Base-by-base conservation (phyloP, 2,797 vertebrate genomes). In the Sebastes itinus region DNA sequence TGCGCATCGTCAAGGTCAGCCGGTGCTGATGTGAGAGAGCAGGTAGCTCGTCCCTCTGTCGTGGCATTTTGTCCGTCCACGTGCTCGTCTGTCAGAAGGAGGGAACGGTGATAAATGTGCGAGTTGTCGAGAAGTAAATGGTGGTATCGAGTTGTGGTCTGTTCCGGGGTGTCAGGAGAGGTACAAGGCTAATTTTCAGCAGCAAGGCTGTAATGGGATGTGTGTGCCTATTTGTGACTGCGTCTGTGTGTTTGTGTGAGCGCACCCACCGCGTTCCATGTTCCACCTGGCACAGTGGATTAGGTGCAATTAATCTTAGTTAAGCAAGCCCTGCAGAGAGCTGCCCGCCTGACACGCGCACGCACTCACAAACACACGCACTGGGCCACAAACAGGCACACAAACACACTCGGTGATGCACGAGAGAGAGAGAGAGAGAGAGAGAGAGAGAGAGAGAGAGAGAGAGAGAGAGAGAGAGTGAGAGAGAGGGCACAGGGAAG, bases 251-350 rank as follows among this genome's bases (percentile, higher is more conserved):
- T 90, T 86, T 91, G 85, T 76, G 76, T 25, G 86, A 79, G 82
- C 12, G 54, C 46, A 72, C 78, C 79, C 84, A 78, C 78, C 62
- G 22, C 16, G 30, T 71, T 81, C 82, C 84, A 75, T 91, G 93
- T 93, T 95, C 92, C 94, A 93, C 92, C 92, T 94, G 95, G 94
- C 93, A 92, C 92, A 88, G 79, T 89, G 92, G 93, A 95, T 96
- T 94, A 94, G 93, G 87, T 92, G 94, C 93, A 94, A 95, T 95
- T 96, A 95, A 95, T 96, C 94, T 96, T 95, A 88, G 94, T 96
- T 96, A 95, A 94, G 94, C 87, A 86, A 94, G 92, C 81, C 88
- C 91, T 75, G 89, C 61, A 20, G 90, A 89, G 86, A 76, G 82
- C 78, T 86, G 87, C 90, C 87, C 85, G 75, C 75, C 79, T 80